Evolutionary conservation across 2,113 vertebrate genomes (phyloP).

Genomic region (Periophthalmus modestus): DNA sequence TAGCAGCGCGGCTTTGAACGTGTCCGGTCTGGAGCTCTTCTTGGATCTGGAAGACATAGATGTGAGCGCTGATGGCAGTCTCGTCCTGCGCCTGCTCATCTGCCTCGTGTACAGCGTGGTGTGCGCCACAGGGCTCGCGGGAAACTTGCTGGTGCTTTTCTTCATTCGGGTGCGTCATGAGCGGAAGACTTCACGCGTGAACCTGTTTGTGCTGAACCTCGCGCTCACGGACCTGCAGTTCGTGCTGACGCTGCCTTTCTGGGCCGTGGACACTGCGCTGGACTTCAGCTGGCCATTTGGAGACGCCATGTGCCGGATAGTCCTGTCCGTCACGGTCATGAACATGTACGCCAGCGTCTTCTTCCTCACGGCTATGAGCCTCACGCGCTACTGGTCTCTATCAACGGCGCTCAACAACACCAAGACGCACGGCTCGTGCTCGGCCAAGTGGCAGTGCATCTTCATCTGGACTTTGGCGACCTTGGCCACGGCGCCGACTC

Average conservation of each 20-base stretch:
- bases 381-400: conserved; percentile 74
- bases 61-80: conserved; percentile 65
- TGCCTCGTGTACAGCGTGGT: conserved; percentile 72
- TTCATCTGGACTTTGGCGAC: conserved; percentile 71
- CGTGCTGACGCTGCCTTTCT: conserved; percentile 77
- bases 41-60: conserved; percentile 69
- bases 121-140: conserved; percentile 69
- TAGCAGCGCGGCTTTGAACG: conserved; percentile 54
- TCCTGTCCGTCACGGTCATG: conserved; percentile 77
- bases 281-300: conserved; percentile 82
- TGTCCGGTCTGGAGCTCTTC: conserved; percentile 52
- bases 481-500: conserved; percentile 69
- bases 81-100: conserved; percentile 62
- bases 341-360: conserved; percentile 80
- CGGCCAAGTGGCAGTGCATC: conserved; percentile 54
- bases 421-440: conserved; percentile 34
- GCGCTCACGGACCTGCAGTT: conserved; percentile 77
- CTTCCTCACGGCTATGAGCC: conserved; percentile 77
- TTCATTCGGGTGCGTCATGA: conserved; percentile 66
- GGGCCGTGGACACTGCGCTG: conserved; percentile 75
- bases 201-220: conserved; percentile 76
- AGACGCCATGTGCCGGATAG: conserved; percentile 76
- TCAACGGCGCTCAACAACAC: conserved; percentile 65
- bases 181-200: conserved; percentile 63
- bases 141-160: conserved; percentile 75